These are phyloP conservation scores for Podarcis raffonei DNA, from an alignment of 2,113 vertebrate species.

Conservation along the genomic window DNA sequence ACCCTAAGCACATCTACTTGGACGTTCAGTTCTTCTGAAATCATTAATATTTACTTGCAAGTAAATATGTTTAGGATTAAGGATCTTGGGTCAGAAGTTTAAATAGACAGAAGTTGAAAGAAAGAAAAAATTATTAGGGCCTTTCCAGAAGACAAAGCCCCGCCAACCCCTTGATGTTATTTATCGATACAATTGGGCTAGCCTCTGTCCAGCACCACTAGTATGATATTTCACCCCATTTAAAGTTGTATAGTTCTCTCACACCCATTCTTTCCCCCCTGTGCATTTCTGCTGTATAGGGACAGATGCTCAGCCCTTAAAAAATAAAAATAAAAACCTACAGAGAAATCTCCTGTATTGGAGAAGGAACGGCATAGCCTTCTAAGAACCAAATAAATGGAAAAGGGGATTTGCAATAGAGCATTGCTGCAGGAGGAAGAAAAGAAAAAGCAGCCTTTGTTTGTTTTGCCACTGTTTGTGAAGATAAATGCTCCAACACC, in stretches of 20 bases:
- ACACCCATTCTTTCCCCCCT: too few species aligned
- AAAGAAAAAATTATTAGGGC: neutral
- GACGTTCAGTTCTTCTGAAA: neutral
- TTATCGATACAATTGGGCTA: neutral
- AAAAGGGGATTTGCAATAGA: neutral
- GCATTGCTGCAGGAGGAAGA: neutral
- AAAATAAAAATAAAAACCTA: neutral
- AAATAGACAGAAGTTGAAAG: neutral
- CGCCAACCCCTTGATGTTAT: neutral
- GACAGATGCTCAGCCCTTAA: neutral
- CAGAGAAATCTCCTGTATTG: neutral
- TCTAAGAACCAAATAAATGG: neutral
- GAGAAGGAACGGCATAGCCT: neutral
- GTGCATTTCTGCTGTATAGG: neutral
- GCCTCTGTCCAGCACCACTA: neutral
- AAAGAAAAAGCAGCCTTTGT: neutral
- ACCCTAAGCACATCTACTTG: neutral
- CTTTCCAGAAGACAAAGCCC: constrained; percentile 23
- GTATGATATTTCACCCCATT: neutral
- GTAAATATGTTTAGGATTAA: constrained; percentile 16
- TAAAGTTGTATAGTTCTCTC: neutral
- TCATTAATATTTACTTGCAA: constrained; percentile 1
- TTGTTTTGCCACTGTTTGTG: neutral
- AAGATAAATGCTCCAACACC: neutral
- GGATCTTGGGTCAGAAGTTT: constrained; percentile 39